These are phyloP conservation scores for Lapara coniferarum DNA, from an alignment of 2,888 invertebrate species.

Conservation along the genomic window DNA sequence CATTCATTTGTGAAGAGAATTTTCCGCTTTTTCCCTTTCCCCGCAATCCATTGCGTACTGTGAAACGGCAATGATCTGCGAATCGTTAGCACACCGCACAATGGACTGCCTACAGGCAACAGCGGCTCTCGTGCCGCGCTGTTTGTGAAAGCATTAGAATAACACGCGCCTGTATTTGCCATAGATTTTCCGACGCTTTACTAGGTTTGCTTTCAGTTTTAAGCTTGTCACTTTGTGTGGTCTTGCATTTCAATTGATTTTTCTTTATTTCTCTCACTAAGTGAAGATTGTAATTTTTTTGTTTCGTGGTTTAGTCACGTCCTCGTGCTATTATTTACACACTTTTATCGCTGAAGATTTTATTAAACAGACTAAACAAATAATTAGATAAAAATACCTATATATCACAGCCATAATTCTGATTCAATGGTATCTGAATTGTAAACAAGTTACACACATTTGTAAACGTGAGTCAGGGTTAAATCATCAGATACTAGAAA, in stretches of 20 bases:
- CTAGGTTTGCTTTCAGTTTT: slow-evolving; percentile 71
- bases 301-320: background rate
- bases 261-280: slow-evolving; percentile 34
- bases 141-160: slow-evolving; percentile 74
- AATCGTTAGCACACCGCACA: slow-evolving; percentile 35
- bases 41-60: slow-evolving; percentile 1
- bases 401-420: no score
- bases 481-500: no score
- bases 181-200: slow-evolving; percentile 66
- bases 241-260: slow-evolving; percentile 47
- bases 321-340: background rate
- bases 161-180: slow-evolving; percentile 67
- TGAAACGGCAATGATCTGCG: slow-evolving; percentile 8
- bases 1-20: background rate
- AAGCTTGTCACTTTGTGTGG: slow-evolving; percentile 74
- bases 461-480: no score
- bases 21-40: background rate
- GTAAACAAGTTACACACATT: no score
- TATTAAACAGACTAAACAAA: slow-evolving; percentile 7
- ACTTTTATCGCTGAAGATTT: background rate
- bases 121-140: slow-evolving; percentile 43
- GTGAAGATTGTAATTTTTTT: slow-evolving; percentile 6
- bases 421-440: no score
- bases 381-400: background rate
- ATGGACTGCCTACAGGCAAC: slow-evolving; percentile 37